These are phyloP conservation scores for Piscicola geometra DNA, from an alignment of 2,888 invertebrate species.

Conservation along the genomic window DNA sequence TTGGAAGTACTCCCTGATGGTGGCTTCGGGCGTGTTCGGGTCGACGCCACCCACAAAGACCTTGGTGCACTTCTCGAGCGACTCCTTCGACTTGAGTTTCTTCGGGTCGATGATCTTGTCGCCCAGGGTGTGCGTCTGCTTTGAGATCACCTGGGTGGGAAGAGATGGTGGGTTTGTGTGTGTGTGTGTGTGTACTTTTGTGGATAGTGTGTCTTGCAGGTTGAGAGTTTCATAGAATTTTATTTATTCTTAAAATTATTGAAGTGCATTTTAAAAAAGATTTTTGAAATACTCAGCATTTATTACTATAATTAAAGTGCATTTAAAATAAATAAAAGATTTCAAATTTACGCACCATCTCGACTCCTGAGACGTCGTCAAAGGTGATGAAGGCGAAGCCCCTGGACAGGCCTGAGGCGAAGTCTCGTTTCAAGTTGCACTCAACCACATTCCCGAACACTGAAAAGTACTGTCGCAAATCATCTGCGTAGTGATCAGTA, in stretches of 20 bases:
- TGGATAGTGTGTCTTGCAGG: too few relatives aligned
- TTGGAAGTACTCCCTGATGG: conserved; percentile 33
- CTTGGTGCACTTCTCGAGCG: conserved; percentile 29
- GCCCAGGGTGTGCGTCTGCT: conserved; percentile 28
- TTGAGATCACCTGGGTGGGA: conserved; percentile 21
- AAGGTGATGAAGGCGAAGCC: conserved; percentile 35
- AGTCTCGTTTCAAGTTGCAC: conserved; percentile 33
- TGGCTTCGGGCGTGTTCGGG: conserved; percentile 26
- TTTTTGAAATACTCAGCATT: background rate
- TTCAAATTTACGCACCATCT: conserved; percentile 31
- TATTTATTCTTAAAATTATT: background rate
- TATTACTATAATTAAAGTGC: background rate
- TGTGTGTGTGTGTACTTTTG: too few relatives aligned
- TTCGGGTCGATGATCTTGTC: conserved; percentile 36
- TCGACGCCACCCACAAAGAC: conserved; percentile 33
- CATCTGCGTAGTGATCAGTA: conserved; percentile 15
- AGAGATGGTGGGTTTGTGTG: background rate
- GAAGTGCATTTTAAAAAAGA: background rate
- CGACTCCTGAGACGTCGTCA: conserved; percentile 33
- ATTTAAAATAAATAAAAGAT: background rate
- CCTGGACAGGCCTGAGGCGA: conserved; percentile 32
- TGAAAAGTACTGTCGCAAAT: conserved; percentile 35
- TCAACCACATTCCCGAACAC: conserved; percentile 33
- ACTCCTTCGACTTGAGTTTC: conserved; percentile 24
- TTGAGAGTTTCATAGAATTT: background rate